Conservation (phyloP, 53 echinoderm and acorn worm genomes). For the Echinarachnius parma region DNA sequence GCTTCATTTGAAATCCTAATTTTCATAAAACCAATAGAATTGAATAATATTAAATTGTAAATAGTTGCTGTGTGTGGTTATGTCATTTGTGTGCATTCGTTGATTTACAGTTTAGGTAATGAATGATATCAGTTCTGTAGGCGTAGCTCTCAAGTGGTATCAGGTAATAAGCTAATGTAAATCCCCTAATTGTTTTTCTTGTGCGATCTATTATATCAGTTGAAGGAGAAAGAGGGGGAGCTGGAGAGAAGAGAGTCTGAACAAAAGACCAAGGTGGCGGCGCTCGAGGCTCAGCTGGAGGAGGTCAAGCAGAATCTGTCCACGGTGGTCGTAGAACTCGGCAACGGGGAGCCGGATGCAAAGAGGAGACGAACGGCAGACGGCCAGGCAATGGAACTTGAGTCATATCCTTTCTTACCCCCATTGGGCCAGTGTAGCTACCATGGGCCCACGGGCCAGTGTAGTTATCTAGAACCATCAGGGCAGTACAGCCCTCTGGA, state of each 20-base stretch:
- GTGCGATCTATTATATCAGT: slow-evolving; percentile 16
- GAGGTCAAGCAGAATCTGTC: slow-evolving; percentile 76
- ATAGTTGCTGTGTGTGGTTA: too few relatives aligned
- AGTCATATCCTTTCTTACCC: slow-evolving; percentile 76
- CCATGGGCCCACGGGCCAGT: too few relatives aligned
- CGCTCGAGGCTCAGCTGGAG: slow-evolving; percentile 60
- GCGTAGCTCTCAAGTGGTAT: too few relatives aligned
- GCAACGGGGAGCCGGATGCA: slow-evolving; percentile 14
- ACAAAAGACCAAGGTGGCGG: slow-evolving; percentile 1
- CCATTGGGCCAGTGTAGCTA: too few relatives aligned
- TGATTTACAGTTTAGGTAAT: too few relatives aligned
- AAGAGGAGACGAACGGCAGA: slow-evolving; percentile 40
- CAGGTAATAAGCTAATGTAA: not conserved
- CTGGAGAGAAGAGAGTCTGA: not conserved
- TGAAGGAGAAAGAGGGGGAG: slow-evolving; percentile 62
- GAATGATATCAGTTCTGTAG: too few relatives aligned
- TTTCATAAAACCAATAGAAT: too few relatives aligned
- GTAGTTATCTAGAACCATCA: too few relatives aligned
- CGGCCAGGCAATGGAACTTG: slow-evolving; percentile 52
- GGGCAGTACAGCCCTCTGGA: too few relatives aligned
- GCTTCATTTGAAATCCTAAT: too few relatives aligned
- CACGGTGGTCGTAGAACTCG: slow-evolving; percentile 74
- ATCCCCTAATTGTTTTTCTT: not conserved
- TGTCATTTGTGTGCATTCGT: too few relatives aligned
- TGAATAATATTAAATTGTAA: too few relatives aligned